Evolutionary conservation across 35 echinoderm and acorn worm genomes (phyloP).

Genomic region (Acanthaster planci): DNA sequence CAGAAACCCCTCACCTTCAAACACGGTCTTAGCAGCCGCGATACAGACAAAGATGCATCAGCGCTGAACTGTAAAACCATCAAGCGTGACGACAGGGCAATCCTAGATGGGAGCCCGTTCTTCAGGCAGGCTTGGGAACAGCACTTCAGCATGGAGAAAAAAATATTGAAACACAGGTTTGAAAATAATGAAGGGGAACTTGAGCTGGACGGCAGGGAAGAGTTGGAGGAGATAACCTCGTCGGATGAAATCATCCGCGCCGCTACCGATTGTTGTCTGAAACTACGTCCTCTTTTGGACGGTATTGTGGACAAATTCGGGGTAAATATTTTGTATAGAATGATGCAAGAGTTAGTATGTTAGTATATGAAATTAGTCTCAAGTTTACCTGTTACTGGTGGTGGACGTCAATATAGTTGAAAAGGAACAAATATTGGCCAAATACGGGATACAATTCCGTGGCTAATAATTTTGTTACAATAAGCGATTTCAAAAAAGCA

Average conservation of each 20-base stretch:
- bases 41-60: background rate
- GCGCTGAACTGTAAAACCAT: background rate
- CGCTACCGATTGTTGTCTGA: background rate
- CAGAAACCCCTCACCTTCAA: background rate
- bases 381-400: too few relatives aligned
- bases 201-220: background rate
- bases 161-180: background rate
- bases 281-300: background rate
- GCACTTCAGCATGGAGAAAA: background rate
- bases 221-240: background rate
- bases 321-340: background rate
- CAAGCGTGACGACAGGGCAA: background rate
- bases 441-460: too few relatives aligned
- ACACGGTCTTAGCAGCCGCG: background rate
- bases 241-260: background rate
- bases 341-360: too few relatives aligned
- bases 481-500: too few relatives aligned
- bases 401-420: too few relatives aligned
- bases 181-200: background rate
- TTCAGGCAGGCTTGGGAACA: background rate
- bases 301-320: background rate
- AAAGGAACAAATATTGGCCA: too few relatives aligned
- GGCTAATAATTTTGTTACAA: too few relatives aligned
- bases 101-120: background rate
- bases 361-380: too few relatives aligned